A percentile compares a stretch with the other conserved stretches of the same genome.
phyloP scores from a whole-genome alignment of 2,797 vertebrate species.

The Hoplostethus atlanticus region DNA sequence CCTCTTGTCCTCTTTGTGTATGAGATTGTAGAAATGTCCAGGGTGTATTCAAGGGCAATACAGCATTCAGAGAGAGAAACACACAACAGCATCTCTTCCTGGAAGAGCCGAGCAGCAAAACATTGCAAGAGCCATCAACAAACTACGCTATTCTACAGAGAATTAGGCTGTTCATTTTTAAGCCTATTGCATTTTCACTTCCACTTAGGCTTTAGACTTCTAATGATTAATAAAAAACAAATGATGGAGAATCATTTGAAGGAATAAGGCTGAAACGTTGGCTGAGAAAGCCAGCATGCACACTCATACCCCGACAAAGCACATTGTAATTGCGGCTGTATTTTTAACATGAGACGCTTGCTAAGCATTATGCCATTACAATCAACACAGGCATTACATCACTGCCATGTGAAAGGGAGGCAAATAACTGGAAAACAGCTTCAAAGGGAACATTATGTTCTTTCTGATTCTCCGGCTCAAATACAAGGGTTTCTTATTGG shows the following conservation, averaged over 20 bases:
- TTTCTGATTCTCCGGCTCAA: constrained; percentile 75
- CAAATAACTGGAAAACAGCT: constrained; percentile 66
- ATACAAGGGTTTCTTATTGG: constrained; percentile 74
- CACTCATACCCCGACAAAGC: constrained; percentile 37
- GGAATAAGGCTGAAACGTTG: constrained; percentile 25
- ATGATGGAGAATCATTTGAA: constrained; percentile 22
- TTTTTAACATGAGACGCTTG: constrained; percentile 51
- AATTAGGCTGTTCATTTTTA: constrained; percentile 30
- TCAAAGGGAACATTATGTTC: constrained; percentile 80
- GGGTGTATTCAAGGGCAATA: constrained; percentile 78
- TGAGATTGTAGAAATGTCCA: constrained; percentile 75
- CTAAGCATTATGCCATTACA: constrained; percentile 61
- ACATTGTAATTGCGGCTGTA: constrained; percentile 44
- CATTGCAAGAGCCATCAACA: constrained; percentile 64
- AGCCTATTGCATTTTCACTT: constrained; percentile 51
- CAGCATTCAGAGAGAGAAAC: constrained; percentile 48
- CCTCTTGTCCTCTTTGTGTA: constrained; percentile 71
- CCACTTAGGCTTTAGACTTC: constrained; percentile 28
- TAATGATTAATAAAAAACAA: constrained; percentile 52
- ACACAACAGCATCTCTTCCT: constrained; percentile 49
- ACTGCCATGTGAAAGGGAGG: constrained; percentile 62
- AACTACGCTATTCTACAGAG: constrained; percentile 45
- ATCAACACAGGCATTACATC: constrained; percentile 70
- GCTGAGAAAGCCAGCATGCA: constrained; percentile 26
- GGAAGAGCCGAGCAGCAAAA: constrained; percentile 55